Conservation (phyloP, 2,888 invertebrate genomes). For the Meteorus colon region DNA sequence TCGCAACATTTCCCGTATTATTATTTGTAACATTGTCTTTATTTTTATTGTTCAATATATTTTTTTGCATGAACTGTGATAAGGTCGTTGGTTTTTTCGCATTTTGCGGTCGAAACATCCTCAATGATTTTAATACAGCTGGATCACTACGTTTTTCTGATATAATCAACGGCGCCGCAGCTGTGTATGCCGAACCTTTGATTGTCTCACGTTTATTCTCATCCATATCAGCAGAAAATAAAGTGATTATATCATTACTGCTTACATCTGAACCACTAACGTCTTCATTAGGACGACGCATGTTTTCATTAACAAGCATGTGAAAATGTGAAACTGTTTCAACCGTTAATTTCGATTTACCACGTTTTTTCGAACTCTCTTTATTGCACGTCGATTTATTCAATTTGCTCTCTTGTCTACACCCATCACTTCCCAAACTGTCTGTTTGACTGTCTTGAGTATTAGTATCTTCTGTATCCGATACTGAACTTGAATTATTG, state of each 20-base stretch:
- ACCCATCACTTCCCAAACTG: conserved; percentile 74
- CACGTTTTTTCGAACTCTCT: conserved; percentile 74
- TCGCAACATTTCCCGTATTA: conserved; percentile 54
- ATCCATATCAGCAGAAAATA: conserved; percentile 70
- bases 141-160: conserved; percentile 74
- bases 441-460: conserved; percentile 74
- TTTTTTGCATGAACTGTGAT: conserved; percentile 49
- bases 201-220: conserved; percentile 70
- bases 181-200: conserved; percentile 67
- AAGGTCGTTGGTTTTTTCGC: conserved; percentile 53
- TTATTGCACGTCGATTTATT: conserved; percentile 68
- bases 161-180: conserved; percentile 67
- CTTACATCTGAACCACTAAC: conserved; percentile 66
- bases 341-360: conserved; percentile 73
- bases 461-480: conserved; percentile 72
- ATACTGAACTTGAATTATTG: conserved; percentile 61
- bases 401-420: conserved; percentile 59
- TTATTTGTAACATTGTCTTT: conserved; percentile 48
- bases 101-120: conserved; percentile 75
- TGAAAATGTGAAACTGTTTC: conserved; percentile 68
- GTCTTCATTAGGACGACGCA: conserved; percentile 62
- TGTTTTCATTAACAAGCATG: conserved; percentile 68
- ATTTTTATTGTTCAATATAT: conserved; percentile 51
- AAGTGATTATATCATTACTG: conserved; percentile 68
- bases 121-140: conserved; percentile 74